phyloP scores from a whole-genome alignment of 2,113 vertebrate genomes.

The Ictidomys tridecemlineatus region DNA sequence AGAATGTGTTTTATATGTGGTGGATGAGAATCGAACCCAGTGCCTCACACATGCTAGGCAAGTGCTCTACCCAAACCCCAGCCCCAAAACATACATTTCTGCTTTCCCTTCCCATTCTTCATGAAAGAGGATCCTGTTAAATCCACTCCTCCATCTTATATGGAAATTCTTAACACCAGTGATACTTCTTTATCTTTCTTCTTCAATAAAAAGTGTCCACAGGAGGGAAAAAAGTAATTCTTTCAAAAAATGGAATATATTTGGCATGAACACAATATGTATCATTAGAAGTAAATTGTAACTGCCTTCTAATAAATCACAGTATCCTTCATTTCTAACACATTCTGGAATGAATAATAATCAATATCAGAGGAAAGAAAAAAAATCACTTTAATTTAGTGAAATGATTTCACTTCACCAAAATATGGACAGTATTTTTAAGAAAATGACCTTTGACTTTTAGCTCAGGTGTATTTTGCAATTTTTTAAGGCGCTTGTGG shows the following conservation, averaged over 20 bases:
- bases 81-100: background rate
- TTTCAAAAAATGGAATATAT: background rate
- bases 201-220: background rate
- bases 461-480: slow-evolving; percentile 76
- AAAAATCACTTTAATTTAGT: slow-evolving; percentile 77
- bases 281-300: slow-evolving; percentile 44
- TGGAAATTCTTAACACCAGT: background rate
- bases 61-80: too few relatives aligned
- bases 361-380: slow-evolving; percentile 79
- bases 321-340: slow-evolving; percentile 61
- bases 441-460: slow-evolving; percentile 79
- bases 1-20: too few relatives aligned
- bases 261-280: slow-evolving; percentile 30
- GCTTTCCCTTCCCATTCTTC: background rate
- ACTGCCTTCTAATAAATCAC: slow-evolving; percentile 67
- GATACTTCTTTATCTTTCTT: slow-evolving; percentile 36
- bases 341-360: slow-evolving; percentile 81
- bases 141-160: background rate
- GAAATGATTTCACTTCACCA: slow-evolving; percentile 74
- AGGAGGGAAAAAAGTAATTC: background rate
- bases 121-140: background rate
- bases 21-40: too few relatives aligned
- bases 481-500: slow-evolving; percentile 84
- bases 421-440: slow-evolving; percentile 61
- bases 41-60: too few relatives aligned